A percentile compares a stretch with the other conserved stretches of the same genome.
Evolutionary conservation across 2,113 vertebrate genomes (phyloP).

Genomic region (Tympanuchus pallidicinctus): DNA sequence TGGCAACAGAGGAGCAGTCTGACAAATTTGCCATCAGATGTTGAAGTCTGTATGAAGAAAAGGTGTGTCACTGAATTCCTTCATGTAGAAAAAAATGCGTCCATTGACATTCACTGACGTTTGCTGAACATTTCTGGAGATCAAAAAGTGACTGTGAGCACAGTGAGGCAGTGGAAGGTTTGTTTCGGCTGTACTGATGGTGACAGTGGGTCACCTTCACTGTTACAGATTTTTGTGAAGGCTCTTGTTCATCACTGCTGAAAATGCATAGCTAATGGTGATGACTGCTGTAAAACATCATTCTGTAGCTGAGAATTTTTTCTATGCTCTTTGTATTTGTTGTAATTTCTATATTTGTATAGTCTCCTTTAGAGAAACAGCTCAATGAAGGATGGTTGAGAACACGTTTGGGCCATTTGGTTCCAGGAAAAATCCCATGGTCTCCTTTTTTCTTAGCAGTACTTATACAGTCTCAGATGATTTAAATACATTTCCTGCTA

Average conservation of each 20-base stretch:
- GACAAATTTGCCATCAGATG: neutral
- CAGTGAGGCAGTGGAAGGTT: neutral
- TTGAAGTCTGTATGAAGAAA: neutral
- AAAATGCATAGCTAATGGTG: neutral
- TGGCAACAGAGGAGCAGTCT: too few relatives aligned
- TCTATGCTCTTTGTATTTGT: neutral
- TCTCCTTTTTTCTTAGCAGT: neutral
- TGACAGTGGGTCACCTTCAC: neutral
- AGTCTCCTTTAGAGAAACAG: neutral
- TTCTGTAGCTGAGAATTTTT: neutral
- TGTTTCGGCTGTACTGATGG: neutral
- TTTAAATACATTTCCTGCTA: neutral
- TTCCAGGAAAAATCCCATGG: neutral
- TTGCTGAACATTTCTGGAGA: neutral
- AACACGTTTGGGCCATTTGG: neutral
- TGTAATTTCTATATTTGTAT: neutral
- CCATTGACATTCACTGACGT: neutral
- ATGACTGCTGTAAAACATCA: neutral
- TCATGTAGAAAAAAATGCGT: neutral
- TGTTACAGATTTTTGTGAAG: neutral
- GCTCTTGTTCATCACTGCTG: neutral
- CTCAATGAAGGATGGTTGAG: accelerated
- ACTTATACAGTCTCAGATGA: neutral
- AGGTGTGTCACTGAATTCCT: neutral
- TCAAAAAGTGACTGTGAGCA: neutral